Conservation (phyloP, 1,140 invertebrate species). For the Caenorhabditis elegans region WBcel235 BX284604.4:9366501-9367000, state of each 20-base stretch:
- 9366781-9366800: neutral
- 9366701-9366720: no score
- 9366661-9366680: neutral
- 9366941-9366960: neutral
- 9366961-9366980: neutral
- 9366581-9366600: no score
- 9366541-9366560: neutral
- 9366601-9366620: no score
- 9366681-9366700: neutral
- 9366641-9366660: no score
- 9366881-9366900: neutral
- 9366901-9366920: conserved; percentile 9
- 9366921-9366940: neutral
- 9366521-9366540: neutral
- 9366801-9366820: neutral
- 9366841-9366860: neutral
- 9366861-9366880: neutral
- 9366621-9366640: no score
- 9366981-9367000: conserved; percentile 3
- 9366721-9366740: no score
- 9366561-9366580: neutral
- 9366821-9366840: neutral
- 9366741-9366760: no score
- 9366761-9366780: no score
- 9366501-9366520: neutral